phyloP scores from a whole-genome alignment of 2,888 invertebrate genomes.

The Drosophila melanosoma region DNA sequence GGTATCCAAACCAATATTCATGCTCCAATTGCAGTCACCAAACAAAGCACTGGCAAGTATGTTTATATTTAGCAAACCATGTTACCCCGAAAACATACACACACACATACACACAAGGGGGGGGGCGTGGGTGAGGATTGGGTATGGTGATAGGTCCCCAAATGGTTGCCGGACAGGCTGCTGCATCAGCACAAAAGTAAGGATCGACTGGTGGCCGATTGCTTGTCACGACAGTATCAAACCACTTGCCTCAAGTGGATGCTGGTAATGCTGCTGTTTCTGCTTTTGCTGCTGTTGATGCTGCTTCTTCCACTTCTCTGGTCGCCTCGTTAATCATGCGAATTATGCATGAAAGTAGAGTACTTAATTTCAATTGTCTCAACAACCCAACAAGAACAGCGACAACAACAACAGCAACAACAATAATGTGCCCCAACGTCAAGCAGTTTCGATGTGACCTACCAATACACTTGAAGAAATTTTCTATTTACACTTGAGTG shows the following conservation, averaged over 20 bases:
- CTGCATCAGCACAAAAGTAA: constrained; percentile 67
- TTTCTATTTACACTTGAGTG: constrained; percentile 79
- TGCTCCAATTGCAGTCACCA: constrained; percentile 76
- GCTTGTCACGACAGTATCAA: constrained; percentile 58
- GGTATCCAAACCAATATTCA: constrained; percentile 68
- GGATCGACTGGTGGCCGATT: constrained; percentile 51
- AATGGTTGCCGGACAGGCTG: constrained; percentile 35
- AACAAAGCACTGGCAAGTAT: constrained; percentile 67
- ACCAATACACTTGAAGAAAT: constrained; percentile 79
- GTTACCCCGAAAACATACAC: constrained; percentile 38
- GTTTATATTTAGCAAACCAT: constrained; percentile 76
- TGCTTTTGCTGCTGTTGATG: constrained; percentile 3
- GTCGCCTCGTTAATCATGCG: constrained; percentile 76
- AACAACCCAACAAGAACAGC: constrained; percentile 60
- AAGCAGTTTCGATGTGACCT: constrained; percentile 75
- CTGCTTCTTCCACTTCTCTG: constrained; percentile 7
- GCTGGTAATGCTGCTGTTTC: constrained; percentile 36
- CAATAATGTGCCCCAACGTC: constrained; percentile 32
- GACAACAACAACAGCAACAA: constrained; percentile 24
- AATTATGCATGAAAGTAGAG: constrained; percentile 80
- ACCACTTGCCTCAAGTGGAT: constrained; percentile 69
- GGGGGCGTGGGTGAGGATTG: not conserved
- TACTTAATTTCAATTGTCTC: constrained; percentile 81
- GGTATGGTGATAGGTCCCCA: not conserved
- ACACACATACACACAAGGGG: constrained; percentile 14